A percentile compares a stretch with the other conserved stretches of the same genome.
Conservation (phyloP, 2,888 invertebrate species). For the Drosophila hamatofila region DNA sequence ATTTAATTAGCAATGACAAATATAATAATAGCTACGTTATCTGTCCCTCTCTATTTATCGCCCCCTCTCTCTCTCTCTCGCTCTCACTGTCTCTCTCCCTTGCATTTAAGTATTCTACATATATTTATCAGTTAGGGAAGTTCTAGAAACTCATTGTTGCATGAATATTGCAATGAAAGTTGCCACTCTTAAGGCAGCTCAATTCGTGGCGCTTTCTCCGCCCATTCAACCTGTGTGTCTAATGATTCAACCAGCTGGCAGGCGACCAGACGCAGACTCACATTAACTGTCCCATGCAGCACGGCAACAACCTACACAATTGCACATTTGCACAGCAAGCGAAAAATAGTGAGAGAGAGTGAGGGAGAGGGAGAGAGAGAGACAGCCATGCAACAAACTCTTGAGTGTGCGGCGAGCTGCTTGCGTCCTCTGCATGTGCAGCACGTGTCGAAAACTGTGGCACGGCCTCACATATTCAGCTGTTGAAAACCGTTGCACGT, state of each 20-base stretch:
- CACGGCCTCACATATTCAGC: conserved; percentile 61
- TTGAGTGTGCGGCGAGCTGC: conserved; percentile 24
- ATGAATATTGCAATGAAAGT: neutral
- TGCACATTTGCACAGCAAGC: conserved; percentile 21
- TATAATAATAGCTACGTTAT: neutral
- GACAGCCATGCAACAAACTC: conserved; percentile 44
- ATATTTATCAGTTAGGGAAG: neutral
- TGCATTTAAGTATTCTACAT: neutral
- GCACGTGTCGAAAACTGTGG: conserved; percentile 64
- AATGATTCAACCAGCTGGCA: conserved; percentile 63
- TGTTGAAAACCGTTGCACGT: conserved; percentile 79
- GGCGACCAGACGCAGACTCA: conserved; percentile 27
- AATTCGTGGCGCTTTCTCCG: neutral
- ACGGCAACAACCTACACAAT: conserved; percentile 14
- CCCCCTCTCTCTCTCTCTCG: too few relatives aligned
- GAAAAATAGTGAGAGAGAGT: neutral
- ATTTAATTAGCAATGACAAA: neutral
- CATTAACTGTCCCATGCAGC: conserved; percentile 14
- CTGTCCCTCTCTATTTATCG: too few relatives aligned
- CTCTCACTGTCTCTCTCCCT: too few relatives aligned
- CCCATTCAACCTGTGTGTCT: conserved; percentile 27
- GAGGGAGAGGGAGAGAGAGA: neutral
- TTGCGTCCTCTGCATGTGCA: conserved; percentile 68
- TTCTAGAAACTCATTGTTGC: neutral
- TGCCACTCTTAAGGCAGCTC: neutral